Evolutionary conservation across 2,888 invertebrate species (phyloP).

Genomic region (Aplocera efformata): DNA sequence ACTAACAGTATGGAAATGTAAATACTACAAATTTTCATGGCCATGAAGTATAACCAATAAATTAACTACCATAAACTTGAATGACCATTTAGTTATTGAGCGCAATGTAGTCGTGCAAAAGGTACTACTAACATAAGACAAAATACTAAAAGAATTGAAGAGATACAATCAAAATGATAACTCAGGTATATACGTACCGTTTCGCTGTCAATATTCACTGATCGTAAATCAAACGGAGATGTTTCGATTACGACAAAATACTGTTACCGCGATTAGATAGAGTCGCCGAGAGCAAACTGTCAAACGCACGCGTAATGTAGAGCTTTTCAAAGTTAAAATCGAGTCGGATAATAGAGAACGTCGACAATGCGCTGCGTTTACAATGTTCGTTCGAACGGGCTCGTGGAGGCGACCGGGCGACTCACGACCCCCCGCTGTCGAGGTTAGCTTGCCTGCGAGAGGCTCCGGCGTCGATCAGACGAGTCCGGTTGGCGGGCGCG

Average conservation of each 20-base stretch:
- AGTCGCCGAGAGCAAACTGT: slow-evolving; percentile 49
- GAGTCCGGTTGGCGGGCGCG: slow-evolving; percentile 57
- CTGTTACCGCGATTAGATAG: slow-evolving; percentile 54
- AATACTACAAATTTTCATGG: slow-evolving; percentile 1
- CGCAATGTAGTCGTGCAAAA: too few species aligned
- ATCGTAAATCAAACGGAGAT: slow-evolving; percentile 57
- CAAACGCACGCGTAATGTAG: slow-evolving; percentile 56
- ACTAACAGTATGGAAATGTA: not conserved
- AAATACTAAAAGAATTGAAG: slow-evolving; percentile 27
- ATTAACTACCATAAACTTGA: too few species aligned
- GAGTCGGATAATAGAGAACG: slow-evolving; percentile 52
- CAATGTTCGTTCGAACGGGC: slow-evolving; percentile 51
- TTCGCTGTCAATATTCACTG: slow-evolving; percentile 48
- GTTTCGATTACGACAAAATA: slow-evolving; percentile 51
- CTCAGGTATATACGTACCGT: slow-evolving; percentile 56
- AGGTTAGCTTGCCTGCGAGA: slow-evolving; percentile 72
- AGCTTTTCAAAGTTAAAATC: slow-evolving; percentile 63
- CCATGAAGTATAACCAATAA: too few species aligned
- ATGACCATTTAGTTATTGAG: too few species aligned
- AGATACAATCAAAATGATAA: slow-evolving; percentile 47
- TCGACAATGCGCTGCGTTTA: slow-evolving; percentile 52
- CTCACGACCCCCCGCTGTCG: slow-evolving; percentile 75
- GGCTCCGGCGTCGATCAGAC: slow-evolving; percentile 70
- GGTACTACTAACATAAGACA: not conserved
- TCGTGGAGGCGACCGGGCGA: slow-evolving; percentile 47